Evolutionary conservation across 2,797 vertebrate species (phyloP).

Genomic region (Ambastaia sidthimunki): DNA sequence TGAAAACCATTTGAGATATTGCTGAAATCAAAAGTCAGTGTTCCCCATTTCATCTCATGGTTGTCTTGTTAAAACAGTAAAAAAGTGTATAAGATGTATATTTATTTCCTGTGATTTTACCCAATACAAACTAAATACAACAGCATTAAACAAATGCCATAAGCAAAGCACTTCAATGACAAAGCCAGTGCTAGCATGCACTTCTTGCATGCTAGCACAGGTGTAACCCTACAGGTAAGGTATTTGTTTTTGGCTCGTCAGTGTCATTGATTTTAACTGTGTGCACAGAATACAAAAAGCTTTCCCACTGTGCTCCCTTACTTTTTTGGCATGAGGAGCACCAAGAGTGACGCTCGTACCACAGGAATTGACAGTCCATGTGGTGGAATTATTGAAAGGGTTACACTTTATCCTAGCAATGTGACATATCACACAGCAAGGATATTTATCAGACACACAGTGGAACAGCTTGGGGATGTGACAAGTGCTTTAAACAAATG

Average conservation of each 20-base stretch:
- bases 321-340: slow-evolving; percentile 11
- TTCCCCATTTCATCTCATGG: no score
- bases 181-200: neutral
- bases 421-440: slow-evolving; percentile 60
- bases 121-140: neutral
- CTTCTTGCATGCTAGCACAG: neutral
- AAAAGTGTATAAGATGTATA: no score
- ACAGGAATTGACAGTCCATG: slow-evolving; percentile 57
- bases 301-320: neutral
- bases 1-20: no score
- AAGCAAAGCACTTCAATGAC: neutral
- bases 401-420: slow-evolving; percentile 64
- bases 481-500: slow-evolving; percentile 67
- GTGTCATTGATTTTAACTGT: slow-evolving; percentile 6
- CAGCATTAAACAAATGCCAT: neutral
- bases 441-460: slow-evolving; percentile 72
- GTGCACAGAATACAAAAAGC: neutral
- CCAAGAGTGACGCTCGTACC: slow-evolving; percentile 48
- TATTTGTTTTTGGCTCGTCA: slow-evolving; percentile 2
- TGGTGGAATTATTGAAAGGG: slow-evolving; percentile 68
- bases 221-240: slow-evolving; percentile 6
- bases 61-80: no score
- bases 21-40: no score
- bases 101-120: neutral
- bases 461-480: slow-evolving; percentile 68